phyloP scores from a whole-genome alignment of 2,113 vertebrate genomes.

The Hoplias malabaricus region DNA sequence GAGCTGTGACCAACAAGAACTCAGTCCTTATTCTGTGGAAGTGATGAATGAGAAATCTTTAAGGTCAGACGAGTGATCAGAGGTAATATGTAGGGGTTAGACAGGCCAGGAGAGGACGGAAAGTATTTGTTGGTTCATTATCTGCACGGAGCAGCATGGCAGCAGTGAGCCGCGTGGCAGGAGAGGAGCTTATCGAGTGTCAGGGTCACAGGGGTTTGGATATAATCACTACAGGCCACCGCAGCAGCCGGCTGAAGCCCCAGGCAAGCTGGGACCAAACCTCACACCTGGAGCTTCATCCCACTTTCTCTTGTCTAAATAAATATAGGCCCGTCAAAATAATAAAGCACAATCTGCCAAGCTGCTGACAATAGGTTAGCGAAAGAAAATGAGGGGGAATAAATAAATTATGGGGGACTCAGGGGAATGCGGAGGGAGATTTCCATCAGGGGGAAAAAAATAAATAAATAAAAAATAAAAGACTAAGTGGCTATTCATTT shows the following conservation, averaged over 20 bases:
- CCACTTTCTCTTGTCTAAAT: background rate
- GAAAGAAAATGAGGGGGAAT: conserved; percentile 3
- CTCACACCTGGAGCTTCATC: background rate
- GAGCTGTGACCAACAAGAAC: background rate
- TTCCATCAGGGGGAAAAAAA: no score
- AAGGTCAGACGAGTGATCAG: conserved; percentile 42
- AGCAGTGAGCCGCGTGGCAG: conserved; percentile 14
- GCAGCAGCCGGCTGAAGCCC: background rate
- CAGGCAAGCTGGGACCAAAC: background rate
- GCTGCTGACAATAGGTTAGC: background rate
- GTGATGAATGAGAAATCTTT: conserved; percentile 22
- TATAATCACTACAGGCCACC: conserved; percentile 10
- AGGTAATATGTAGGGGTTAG: conserved; percentile 35
- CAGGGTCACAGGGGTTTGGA: conserved; percentile 20
- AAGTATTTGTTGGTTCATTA: conserved; percentile 38
- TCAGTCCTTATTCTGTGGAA: background rate
- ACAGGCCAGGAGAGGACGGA: conserved; percentile 7
- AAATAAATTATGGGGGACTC: conserved; percentile 2
- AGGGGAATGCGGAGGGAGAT: background rate
- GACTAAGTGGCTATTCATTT: background rate
- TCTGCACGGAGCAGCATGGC: conserved; percentile 27
- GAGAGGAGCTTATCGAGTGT: conserved; percentile 31
- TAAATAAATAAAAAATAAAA: background rate
- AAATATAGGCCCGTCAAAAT: background rate
- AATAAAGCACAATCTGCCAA: background rate